Evolutionary conservation across 2,113 vertebrate species (phyloP).

Genomic region (Ciconia boyciana): DNA sequence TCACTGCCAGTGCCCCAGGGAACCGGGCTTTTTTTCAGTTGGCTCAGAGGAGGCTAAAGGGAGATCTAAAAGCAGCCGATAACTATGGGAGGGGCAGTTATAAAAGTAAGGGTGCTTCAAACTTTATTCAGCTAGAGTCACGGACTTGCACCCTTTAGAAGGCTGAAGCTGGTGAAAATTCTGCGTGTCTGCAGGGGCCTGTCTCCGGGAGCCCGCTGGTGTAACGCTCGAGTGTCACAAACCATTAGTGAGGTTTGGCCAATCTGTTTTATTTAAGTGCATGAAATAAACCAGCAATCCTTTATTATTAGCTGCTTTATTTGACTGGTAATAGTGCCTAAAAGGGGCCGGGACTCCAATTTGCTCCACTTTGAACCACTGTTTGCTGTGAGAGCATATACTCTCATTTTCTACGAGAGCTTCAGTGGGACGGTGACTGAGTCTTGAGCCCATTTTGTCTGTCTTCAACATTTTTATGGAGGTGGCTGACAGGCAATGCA

Average conservation of each 20-base stretch:
- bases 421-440: neutral
- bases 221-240: neutral
- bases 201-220: neutral
- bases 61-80: neutral
- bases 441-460: neutral
- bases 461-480: neutral
- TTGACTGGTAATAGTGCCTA: slow-evolving; percentile 26
- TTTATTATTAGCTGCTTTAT: slow-evolving; percentile 48
- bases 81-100: neutral
- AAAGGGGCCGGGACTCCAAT: neutral
- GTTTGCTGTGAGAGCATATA: neutral
- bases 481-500: neutral
- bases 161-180: neutral
- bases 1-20: neutral
- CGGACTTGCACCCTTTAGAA: neutral
- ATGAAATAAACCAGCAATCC: slow-evolving; percentile 19
- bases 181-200: neutral
- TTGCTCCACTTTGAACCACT: neutral
- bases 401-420: neutral
- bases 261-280: neutral
- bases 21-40: neutral
- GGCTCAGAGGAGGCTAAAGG: neutral
- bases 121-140: neutral
- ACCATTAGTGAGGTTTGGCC: neutral
- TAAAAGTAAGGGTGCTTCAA: neutral